A percentile compares a stretch with the other conserved stretches of the same genome.
Conservation (phyloP, 2,113 vertebrate genomes). For the Elaphurus davidianus region DNA sequence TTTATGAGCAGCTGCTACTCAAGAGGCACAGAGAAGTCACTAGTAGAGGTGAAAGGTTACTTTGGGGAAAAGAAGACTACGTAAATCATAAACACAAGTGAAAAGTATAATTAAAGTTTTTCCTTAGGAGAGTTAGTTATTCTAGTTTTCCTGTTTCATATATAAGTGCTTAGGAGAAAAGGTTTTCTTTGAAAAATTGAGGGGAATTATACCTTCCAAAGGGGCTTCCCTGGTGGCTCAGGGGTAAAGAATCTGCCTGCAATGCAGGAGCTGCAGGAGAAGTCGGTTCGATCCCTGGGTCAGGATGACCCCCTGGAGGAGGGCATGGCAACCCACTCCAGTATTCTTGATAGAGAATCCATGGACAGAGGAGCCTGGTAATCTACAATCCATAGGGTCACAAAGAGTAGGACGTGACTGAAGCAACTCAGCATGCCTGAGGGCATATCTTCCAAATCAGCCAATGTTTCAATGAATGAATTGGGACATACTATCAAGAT, state of each 20-base stretch:
- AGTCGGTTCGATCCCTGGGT: neutral
- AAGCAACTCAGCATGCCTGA: neutral
- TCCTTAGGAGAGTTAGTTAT: neutral
- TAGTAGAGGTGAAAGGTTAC: neutral
- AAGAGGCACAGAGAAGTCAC: neutral
- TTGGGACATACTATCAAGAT: neutral
- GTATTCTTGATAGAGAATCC: neutral
- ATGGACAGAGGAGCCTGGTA: neutral
- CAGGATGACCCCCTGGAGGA: neutral
- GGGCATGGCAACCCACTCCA: neutral
- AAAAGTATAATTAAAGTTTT: neutral
- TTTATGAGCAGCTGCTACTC: neutral
- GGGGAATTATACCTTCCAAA: neutral
- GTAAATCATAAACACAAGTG: neutral
- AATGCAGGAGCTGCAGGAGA: neutral
- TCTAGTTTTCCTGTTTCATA: neutral
- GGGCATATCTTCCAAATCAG: neutral
- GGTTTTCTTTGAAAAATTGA: neutral
- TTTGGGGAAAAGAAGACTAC: neutral
- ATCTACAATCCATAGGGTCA: neutral
- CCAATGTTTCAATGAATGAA: neutral
- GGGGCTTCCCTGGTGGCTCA: neutral
- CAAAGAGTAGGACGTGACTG: neutral
- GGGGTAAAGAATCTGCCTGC: neutral
- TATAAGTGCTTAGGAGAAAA: neutral